Evolutionary conservation across 2,113 vertebrate species (phyloP).

Genomic region (Apistogramma diplotaenia): DNA sequence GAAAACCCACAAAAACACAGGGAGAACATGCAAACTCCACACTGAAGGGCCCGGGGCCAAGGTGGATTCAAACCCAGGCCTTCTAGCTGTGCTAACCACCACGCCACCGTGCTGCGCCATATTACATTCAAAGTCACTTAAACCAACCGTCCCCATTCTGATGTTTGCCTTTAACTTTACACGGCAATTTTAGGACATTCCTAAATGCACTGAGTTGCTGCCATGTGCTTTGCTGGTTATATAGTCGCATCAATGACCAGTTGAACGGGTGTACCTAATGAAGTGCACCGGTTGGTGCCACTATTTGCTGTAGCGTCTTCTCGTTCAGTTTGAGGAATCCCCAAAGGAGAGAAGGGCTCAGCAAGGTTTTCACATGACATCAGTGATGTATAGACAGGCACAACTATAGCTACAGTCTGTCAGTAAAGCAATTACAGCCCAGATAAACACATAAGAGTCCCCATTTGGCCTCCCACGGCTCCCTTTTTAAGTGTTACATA

Average conservation of each 20-base stretch:
- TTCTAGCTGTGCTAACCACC: too few species aligned
- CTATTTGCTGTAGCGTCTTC: neutral
- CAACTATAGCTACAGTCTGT: conserved; percentile 28
- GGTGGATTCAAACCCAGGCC: too few species aligned
- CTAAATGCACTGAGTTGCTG: neutral
- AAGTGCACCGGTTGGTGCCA: neutral
- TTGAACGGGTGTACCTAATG: neutral
- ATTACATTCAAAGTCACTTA: neutral
- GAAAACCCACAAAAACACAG: too few species aligned
- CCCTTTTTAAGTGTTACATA: conserved; percentile 19
- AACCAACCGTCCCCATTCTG: neutral
- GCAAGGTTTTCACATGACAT: neutral
- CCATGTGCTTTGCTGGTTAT: neutral
- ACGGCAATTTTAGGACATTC: neutral
- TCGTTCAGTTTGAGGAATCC: neutral
- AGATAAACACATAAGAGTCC: conserved; percentile 21
- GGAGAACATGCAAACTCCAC: too few species aligned
- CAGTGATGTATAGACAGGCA: neutral
- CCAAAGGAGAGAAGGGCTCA: neutral
- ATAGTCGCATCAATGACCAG: neutral
- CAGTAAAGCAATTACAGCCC: conserved; percentile 26
- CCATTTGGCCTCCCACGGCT: conserved; percentile 28
- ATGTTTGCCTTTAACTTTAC: neutral
- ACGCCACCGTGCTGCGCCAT: too few species aligned
- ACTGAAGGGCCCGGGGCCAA: too few species aligned